phyloP scores from a whole-genome alignment of 2,113 vertebrate genomes.

The Gopherus evgoodei region DNA sequence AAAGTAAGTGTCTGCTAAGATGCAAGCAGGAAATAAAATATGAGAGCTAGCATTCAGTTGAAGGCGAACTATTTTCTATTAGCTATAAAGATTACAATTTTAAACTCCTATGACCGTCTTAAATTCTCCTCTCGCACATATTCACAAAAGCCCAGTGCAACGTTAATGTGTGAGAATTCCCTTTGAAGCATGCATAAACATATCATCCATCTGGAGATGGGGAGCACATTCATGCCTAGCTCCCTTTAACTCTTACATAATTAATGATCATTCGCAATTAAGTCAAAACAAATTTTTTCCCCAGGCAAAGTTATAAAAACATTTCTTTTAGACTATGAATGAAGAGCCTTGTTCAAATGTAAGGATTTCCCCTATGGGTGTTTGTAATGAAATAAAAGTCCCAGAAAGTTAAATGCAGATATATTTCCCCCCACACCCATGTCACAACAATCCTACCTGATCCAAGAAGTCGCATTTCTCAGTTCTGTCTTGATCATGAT shows the following conservation, averaged over 20 bases:
- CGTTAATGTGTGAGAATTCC: not conserved
- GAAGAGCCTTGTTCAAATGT: not conserved
- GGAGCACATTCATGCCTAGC: not conserved
- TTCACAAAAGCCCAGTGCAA: not conserved
- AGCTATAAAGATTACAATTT: not conserved
- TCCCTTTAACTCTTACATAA: slow-evolving; percentile 4
- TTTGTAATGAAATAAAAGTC: not conserved
- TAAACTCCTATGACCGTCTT: not conserved
- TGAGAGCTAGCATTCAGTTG: not conserved
- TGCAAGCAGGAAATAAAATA: not conserved
- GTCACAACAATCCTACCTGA: not conserved
- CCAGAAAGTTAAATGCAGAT: not conserved
- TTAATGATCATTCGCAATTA: not conserved
- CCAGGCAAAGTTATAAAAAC: not conserved
- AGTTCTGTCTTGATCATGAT: not conserved
- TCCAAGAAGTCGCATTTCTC: not conserved
- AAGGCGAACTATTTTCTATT: not conserved
- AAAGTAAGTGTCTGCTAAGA: not conserved
- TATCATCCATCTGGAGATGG: not conserved
- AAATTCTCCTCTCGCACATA: not conserved
- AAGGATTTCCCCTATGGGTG: not conserved
- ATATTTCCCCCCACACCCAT: not conserved
- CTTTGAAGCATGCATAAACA: not conserved
- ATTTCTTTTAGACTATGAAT: not conserved
- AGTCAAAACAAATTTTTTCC: not conserved